Base-by-base conservation (phyloP, 2,113 vertebrate species). In the Synodontis membranacea region DNA sequence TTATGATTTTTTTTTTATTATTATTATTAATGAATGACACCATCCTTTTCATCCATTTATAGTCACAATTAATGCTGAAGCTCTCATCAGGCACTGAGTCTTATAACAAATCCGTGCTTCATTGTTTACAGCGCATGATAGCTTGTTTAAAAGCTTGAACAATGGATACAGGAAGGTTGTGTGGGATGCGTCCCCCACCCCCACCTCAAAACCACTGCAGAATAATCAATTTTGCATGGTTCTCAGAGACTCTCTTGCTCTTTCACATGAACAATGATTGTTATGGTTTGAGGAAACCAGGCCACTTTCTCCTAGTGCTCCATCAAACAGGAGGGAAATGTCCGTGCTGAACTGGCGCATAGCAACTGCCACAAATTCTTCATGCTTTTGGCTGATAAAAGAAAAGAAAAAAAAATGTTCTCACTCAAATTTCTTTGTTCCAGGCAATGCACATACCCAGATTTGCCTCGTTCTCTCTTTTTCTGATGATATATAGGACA, bases 401-500 rank as follows among this genome's bases (percentile, higher is more conserved):
- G 52, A 8, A 37, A 68, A 70, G 34, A 68, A 42, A 15, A 72
- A 14, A 42, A 72, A 56, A 39, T 42, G 34, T 39, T 31, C 11
- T 44, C 68, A 44, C 34, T 58, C 42, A 58, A 15, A 76, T 76
- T 44, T 48, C 83, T 76, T 76, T 48, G 83, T 84, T 84, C 31
- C 52, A 82, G 54, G 66, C 42, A 46, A 58, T 72, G 83, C 56
- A 60, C 39, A 82, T 25, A 28, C 60, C 42, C 58, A 54, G 46
- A 75, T 76, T 58, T 84, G 7, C 19, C n/a, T n/a, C 39, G 28
- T 58, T 8, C 28, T 46, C 46, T 12, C 34, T 68, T 68, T 80
- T 81, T 74, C 34, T 74, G 17, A 46, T 72, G 44, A 86, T 76
- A 64, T 82, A 76, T 83, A 76, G 80, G 44, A 62, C 23, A 10